Evolutionary conservation across 2,888 invertebrate species (phyloP).

Genomic region (Dugesia japonica): DNA sequence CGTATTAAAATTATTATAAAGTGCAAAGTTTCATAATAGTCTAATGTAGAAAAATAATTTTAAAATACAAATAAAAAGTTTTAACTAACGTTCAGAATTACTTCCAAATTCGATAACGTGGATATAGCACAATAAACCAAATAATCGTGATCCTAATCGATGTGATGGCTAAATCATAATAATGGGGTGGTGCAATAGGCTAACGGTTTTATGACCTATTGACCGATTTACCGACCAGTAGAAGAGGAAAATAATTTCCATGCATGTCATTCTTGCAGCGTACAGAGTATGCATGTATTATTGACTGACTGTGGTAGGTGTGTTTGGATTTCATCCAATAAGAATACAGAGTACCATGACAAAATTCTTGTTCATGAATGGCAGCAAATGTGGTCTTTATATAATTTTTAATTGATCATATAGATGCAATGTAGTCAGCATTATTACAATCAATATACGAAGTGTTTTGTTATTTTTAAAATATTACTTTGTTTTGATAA

Average conservation of each 20-base stretch:
- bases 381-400: constrained; percentile 13
- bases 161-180: constrained; percentile 17
- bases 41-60: too few relatives aligned
- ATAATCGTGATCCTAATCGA: constrained; percentile 8
- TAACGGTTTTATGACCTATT: constrained; percentile 15
- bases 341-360: not conserved
- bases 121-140: not conserved
- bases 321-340: not conserved
- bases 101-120: not conserved
- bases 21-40: too few relatives aligned
- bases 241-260: constrained; percentile 2
- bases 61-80: not conserved
- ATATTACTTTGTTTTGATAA: too few relatives aligned
- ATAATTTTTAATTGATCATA: constrained; percentile 12
- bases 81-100: not conserved
- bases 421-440: not conserved
- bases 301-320: constrained; percentile 5
- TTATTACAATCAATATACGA: not conserved
- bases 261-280: not conserved
- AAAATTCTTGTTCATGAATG: constrained; percentile 20
- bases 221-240: constrained; percentile 20
- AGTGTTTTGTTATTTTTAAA: too few relatives aligned
- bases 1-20: too few relatives aligned
- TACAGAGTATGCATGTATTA: constrained; percentile 13
- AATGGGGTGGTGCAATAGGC: constrained; percentile 17